phyloP scores from a whole-genome alignment of 2,888 invertebrate genomes.

The Apamea epomidion region DNA sequence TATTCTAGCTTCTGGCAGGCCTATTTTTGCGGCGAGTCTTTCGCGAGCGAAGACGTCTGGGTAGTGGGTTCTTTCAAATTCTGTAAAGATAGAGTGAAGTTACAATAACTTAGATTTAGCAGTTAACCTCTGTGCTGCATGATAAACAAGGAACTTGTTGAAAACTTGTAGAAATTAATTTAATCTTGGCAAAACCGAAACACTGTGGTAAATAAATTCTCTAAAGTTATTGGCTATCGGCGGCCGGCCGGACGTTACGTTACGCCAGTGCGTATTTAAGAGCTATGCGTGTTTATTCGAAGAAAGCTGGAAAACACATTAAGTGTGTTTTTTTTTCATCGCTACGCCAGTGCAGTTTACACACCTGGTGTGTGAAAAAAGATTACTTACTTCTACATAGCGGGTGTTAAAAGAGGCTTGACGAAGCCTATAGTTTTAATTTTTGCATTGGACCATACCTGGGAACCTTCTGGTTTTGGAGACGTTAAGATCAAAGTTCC shows the following conservation, averaged over 20 bases:
- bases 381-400: background rate
- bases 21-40: constrained; percentile 97
- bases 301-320: background rate
- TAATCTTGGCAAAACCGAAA: background rate
- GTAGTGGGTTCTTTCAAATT: constrained; percentile 98
- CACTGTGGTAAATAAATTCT: no score
- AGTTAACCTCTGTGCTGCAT: no score
- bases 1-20: constrained; percentile 97
- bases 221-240: no score
- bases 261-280: background rate
- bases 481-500: background rate
- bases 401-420: background rate
- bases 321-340: background rate
- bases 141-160: no score
- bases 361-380: background rate
- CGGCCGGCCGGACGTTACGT: background rate
- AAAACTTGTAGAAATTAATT: background rate
- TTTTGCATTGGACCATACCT: background rate
- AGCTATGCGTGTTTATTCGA: background rate
- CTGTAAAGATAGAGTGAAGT: constrained; percentile 83
- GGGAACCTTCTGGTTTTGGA: background rate
- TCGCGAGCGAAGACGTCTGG: constrained; percentile 98
- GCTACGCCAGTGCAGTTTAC: background rate
- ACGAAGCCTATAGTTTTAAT: background rate
- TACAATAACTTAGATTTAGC: background rate